Percentiles rank a stretch among this genome's conserved stretches.
phyloP scores from a whole-genome alignment of 2,888 invertebrate species.

The Ectropis crepuscularia region DNA sequence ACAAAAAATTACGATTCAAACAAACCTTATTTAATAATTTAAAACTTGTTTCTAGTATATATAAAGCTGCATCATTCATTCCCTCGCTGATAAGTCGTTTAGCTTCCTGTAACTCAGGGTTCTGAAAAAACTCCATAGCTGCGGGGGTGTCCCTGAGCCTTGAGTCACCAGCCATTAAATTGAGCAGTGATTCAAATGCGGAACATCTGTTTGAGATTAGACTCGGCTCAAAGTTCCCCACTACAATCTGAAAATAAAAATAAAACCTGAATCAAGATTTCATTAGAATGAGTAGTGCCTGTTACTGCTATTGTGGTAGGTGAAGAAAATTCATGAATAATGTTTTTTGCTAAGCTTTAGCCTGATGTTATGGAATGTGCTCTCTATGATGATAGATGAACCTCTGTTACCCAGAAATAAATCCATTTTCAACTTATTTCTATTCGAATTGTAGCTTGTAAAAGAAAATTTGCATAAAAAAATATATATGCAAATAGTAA shows the following conservation, averaged over 20 bases:
- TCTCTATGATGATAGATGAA: no score
- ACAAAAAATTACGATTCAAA: not conserved
- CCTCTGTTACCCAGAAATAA: no score
- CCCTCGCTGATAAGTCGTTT: slow-evolving; percentile 84
- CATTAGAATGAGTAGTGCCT: not conserved
- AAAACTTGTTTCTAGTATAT: slow-evolving; percentile 88
- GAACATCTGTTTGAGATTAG: slow-evolving; percentile 87
- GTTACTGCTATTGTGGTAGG: not conserved
- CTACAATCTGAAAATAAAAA: slow-evolving; percentile 75
- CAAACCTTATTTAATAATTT: slow-evolving; percentile 84
- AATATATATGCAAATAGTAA: no score
- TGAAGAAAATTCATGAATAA: no score
- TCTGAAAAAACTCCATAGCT: slow-evolving; percentile 87
- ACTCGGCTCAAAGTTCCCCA: slow-evolving; percentile 89
- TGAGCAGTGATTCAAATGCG: slow-evolving; percentile 87
- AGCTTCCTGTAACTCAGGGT: slow-evolving; percentile 86
- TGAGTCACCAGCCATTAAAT: slow-evolving; percentile 82
- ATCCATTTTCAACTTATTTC: no score
- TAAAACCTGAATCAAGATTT: not conserved
- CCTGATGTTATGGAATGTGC: no score
- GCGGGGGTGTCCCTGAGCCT: slow-evolving; percentile 84
- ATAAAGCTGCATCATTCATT: slow-evolving; percentile 86
- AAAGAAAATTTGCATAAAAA: no score
- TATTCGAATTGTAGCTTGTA: no score
- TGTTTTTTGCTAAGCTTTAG: no score